Percentiles rank a stretch among this genome's conserved stretches.
These are phyloP conservation scores for Macropis europaea DNA, from an alignment of 2,888 invertebrate species.

Conservation along the genomic window DNA sequence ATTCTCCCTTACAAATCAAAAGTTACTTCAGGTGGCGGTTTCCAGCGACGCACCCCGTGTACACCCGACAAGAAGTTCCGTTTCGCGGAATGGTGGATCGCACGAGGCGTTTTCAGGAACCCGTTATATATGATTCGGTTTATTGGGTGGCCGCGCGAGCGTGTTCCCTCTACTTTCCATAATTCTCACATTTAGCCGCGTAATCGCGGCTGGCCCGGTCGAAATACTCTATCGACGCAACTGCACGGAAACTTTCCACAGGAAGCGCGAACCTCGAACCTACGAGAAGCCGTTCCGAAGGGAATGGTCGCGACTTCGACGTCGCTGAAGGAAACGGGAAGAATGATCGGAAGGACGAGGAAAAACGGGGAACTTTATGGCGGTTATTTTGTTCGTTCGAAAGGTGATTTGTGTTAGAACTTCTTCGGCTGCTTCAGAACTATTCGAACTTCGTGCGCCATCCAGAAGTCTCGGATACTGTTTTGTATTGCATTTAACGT, in stretches of 20 bases:
- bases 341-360: not conserved
- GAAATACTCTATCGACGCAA: conserved; percentile 57
- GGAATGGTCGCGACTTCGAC: too few species aligned
- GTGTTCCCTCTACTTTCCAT: conserved; percentile 68
- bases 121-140: conserved; percentile 49
- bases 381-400: too few species aligned
- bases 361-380: too few species aligned
- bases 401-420: too few species aligned
- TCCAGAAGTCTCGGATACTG: too few species aligned
- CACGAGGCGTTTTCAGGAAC: conserved; percentile 27
- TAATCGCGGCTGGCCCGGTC: conserved; percentile 61
- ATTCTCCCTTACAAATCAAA: too few species aligned
- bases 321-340: conserved; percentile 11
- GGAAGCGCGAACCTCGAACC: conserved; percentile 41
- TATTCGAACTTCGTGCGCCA: too few species aligned
- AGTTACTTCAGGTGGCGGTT: too few species aligned
- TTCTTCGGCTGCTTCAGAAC: too few species aligned
- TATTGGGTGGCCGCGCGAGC: conserved; percentile 45
- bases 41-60: too few species aligned
- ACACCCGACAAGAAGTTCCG: conserved; percentile 44
- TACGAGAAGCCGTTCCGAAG: conserved; percentile 1
- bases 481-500: too few species aligned
- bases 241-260: conserved; percentile 64
- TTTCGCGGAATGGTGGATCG: conserved; percentile 24
- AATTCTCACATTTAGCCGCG: conserved; percentile 72